Conservation (phyloP, 2,797 vertebrate genomes). For the Chelon labrosus region DNA sequence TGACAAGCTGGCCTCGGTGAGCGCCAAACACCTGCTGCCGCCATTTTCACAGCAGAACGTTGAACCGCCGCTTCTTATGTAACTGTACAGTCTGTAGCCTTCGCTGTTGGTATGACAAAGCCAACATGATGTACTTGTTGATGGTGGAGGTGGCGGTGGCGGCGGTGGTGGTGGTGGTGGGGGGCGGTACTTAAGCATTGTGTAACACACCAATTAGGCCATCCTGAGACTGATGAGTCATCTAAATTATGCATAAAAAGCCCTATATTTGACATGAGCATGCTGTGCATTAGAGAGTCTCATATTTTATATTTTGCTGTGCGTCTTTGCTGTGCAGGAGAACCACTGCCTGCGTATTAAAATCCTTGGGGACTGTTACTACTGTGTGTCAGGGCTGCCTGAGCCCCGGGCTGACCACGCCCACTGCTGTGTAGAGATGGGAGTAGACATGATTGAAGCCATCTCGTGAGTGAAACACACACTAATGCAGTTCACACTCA, state of each 20-base stretch:
- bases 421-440: constrained; percentile 99
- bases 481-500: not conserved
- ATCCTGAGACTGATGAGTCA: constrained; percentile 44
- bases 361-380: constrained; percentile 98
- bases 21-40: constrained; percentile 34
- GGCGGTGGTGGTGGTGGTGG: not conserved
- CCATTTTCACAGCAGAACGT: constrained; percentile 28
- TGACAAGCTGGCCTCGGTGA: constrained; percentile 87
- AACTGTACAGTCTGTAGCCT: constrained; percentile 25
- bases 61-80: constrained; percentile 30
- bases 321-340: constrained; percentile 83
- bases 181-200: constrained; percentile 42
- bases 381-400: constrained; percentile 95
- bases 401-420: constrained; percentile 96
- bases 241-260: constrained; percentile 41
- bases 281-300: constrained; percentile 15
- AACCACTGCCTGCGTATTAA: constrained; percentile 98
- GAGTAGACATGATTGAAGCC: constrained; percentile 98
- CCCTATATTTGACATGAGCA: constrained; percentile 28
- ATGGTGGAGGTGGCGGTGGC: not conserved
- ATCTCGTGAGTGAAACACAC: constrained; percentile 89
- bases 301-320: constrained; percentile 19
- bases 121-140: constrained; percentile 24
- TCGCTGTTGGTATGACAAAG: constrained; percentile 26
- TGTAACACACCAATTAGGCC: constrained; percentile 47